Base-by-base conservation (phyloP, 2,113 vertebrate species). In the Arizona elegans region DNA sequence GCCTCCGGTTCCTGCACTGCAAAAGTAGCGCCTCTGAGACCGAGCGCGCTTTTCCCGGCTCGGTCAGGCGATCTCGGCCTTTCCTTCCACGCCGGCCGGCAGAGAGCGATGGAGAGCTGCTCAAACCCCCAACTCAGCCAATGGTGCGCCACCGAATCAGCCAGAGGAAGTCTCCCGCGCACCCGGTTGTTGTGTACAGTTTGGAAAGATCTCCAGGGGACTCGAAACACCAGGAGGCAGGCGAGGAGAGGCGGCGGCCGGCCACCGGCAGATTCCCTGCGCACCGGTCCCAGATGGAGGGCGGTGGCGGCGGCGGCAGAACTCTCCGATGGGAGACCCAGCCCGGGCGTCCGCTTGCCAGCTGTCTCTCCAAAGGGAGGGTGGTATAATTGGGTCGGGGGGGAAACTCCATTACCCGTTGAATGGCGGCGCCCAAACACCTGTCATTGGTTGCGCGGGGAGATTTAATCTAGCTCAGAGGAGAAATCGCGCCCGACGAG, bases 121-220 rank as follows among this genome's bases (percentile, higher is more conserved):
- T 8, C 33, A 47, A 50, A 54, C 2, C 47, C 47, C 56, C 54
- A 52, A 54, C 86, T 29, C 90, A 29, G 7, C 88, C 3, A 0
- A 3, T n/a, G 5, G 1, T 21, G 29, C 0, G 90, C 90, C 2
- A 0, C n/a, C 8, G 19, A 12, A 85, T 58, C 90, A 17, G 0
- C 59, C 52, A 58, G 87, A 81, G 90, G 70, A 86, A 93, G 87
- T 65, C 23, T 1, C 24, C 81, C 0, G 0, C 2, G 58, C 87
- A 19, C 55, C 29, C 62, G 47, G 29, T 91, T 86, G 92, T 88
- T 94, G 94, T 93, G 93, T 94, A 93, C 81, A 62, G 94, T 95
- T 94, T 29, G 56, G 70, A 65, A 89, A 50, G 90, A 95, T 97
- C 97, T 97, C 98, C 97, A 97, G 95, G 97, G 96, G 96, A 97